phyloP scores from a whole-genome alignment of 2,888 invertebrate genomes.

The Ochropleura leucogaster region DNA sequence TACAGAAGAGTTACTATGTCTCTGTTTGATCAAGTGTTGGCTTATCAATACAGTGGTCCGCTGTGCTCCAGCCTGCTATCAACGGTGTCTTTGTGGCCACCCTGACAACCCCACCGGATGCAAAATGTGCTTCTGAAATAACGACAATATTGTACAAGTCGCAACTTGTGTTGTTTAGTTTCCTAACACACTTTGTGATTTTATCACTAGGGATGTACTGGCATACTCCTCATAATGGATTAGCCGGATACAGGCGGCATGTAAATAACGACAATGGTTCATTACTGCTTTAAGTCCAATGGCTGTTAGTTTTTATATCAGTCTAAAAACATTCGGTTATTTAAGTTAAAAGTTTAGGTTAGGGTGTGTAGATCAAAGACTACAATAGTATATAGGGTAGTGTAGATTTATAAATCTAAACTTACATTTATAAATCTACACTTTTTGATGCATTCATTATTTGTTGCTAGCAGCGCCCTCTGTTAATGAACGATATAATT shows the following conservation, averaged over 20 bases:
- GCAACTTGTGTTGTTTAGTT: slow-evolving; percentile 52
- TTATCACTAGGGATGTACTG: no score
- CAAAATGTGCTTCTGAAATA: slow-evolving; percentile 66
- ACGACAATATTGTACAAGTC: slow-evolving; percentile 61
- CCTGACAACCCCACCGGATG: slow-evolving; percentile 81
- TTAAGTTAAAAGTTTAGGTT: not conserved
- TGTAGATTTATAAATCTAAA: no score
- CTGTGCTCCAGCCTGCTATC: slow-evolving; percentile 73
- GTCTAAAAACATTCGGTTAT: not conserved
- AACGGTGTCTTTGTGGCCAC: slow-evolving; percentile 78
- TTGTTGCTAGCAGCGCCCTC: slow-evolving; percentile 50
- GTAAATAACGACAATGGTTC: not conserved
- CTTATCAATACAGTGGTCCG: slow-evolving; percentile 80
- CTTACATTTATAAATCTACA: no score
- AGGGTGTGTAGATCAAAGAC: not conserved
- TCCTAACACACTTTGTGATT: not conserved
- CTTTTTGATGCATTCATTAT: not conserved
- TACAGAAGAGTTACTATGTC: slow-evolving; percentile 64
- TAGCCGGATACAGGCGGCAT: not conserved
- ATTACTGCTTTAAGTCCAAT: not conserved
- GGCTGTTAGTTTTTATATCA: not conserved
- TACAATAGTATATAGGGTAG: no score
- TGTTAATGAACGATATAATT: slow-evolving; percentile 29
- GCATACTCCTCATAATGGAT: not conserved
- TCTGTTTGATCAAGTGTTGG: slow-evolving; percentile 87